phyloP scores from a whole-genome alignment of 2,888 invertebrate genomes.

The Sarcophaga caerulescens region DNA sequence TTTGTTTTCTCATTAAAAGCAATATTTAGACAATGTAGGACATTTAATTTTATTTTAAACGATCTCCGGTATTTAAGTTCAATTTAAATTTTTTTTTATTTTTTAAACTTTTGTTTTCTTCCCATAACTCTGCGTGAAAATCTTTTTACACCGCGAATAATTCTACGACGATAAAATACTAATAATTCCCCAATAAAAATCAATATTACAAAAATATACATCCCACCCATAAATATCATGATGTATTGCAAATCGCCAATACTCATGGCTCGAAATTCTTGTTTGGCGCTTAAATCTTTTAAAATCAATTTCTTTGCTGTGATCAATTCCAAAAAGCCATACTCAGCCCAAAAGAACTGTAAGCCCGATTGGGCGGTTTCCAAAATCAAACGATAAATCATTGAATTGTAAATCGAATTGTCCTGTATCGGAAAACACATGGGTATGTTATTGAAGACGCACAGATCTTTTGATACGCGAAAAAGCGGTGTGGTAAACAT shows the following conservation, averaged over 20 bases:
- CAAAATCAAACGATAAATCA: constrained; percentile 72
- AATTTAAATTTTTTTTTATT: not conserved
- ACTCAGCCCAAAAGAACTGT: constrained; percentile 69
- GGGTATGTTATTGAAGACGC: constrained; percentile 74
- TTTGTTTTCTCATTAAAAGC: too few relatives aligned
- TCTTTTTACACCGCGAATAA: not conserved
- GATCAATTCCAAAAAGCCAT: constrained; percentile 73
- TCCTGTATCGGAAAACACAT: constrained; percentile 75
- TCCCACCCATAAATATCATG: constrained; percentile 73
- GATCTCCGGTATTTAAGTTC: not conserved
- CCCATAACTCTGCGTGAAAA: not conserved
- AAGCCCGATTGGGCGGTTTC: constrained; percentile 72
- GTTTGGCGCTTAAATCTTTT: constrained; percentile 70
- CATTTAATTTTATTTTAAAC: too few relatives aligned
- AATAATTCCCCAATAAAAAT: constrained; percentile 71
- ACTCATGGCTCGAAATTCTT: constrained; percentile 73
- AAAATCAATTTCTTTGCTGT: constrained; percentile 71
- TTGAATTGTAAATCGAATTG: constrained; percentile 74
- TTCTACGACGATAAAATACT: constrained; percentile 36
- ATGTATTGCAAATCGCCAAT: constrained; percentile 73
- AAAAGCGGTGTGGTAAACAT: constrained; percentile 75
- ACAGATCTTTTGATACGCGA: constrained; percentile 73
- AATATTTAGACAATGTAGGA: too few relatives aligned
- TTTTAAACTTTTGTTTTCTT: not conserved
- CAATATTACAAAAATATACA: constrained; percentile 64